These are phyloP conservation scores for Aurelia sp. DNA, from an alignment of 30 jellyfish, hydroid and myxozoan species.

Conservation along the genomic window DNA sequence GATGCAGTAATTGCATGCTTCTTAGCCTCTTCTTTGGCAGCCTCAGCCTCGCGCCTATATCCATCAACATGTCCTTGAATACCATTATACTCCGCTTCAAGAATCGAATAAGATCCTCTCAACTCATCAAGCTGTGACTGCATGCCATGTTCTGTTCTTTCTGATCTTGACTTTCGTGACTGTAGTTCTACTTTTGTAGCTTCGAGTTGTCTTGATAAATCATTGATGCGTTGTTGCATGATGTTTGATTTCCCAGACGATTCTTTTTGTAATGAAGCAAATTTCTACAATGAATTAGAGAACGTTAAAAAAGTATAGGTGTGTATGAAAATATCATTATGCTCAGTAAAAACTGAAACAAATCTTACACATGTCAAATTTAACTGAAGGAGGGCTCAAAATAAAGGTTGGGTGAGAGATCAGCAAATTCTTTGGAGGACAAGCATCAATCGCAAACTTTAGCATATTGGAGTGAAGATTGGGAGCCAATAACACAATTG, in stretches of 20 bases:
- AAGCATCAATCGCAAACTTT: no score
- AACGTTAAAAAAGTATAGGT: no score
- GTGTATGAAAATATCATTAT: no score
- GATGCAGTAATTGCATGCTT: constrained; percentile 64
- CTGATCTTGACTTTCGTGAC: constrained; percentile 47
- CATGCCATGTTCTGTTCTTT: constrained; percentile 51
- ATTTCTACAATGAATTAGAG: constrained; percentile 21
- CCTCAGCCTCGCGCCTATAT: constrained; percentile 61
- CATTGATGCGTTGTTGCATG: constrained; percentile 17
- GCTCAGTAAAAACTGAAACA: no score
- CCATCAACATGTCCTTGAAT: constrained; percentile 61
- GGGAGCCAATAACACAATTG: no score
- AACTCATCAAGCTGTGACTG: constrained; percentile 53
- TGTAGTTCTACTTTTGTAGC: constrained; percentile 49
- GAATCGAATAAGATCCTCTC: constrained; percentile 52
- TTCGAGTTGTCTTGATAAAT: constrained; percentile 46
- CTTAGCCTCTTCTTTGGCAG: constrained; percentile 73
- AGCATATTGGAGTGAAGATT: no score
- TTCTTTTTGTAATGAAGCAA: constrained; percentile 27
- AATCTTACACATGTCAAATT: no score
- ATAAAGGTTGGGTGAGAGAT: no score
- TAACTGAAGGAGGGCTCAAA: no score
- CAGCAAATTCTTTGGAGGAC: no score
- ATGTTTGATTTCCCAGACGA: not conserved
- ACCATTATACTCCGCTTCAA: constrained; percentile 59